Conservation (phyloP, 2,113 vertebrate species). For the Nerophis ophidion region DNA sequence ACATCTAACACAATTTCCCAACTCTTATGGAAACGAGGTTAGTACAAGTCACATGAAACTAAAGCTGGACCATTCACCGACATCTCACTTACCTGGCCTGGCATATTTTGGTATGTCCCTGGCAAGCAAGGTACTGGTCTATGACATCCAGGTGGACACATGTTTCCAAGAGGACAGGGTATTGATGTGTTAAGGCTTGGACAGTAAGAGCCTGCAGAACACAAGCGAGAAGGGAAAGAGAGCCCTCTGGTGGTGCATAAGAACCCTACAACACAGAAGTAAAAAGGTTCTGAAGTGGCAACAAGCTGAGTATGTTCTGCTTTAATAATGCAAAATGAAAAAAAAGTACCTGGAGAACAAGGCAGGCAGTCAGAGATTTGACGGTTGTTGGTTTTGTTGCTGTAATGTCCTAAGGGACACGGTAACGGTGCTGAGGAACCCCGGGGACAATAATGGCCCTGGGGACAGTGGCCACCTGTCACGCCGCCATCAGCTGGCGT, state of each 20-base stretch:
- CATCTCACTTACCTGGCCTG: conserved; percentile 65
- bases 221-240: conserved; percentile 67
- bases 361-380: conserved; percentile 68
- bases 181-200: conserved; percentile 42
- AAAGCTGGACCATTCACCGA: not conserved
- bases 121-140: conserved; percentile 69
- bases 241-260: conserved; percentile 72
- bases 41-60: no score
- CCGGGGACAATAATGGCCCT: conserved; percentile 77
- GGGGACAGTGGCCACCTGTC: conserved; percentile 72
- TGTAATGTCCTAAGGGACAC: conserved; percentile 75
- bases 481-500: conserved; percentile 62
- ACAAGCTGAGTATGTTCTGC: not conserved
- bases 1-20: no score
- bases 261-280: conserved; percentile 53
- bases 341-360: conserved; percentile 72
- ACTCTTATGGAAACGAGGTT: no score
- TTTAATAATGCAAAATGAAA: not conserved
- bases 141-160: conserved; percentile 78
- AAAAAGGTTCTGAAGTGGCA: no score
- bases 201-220: conserved; percentile 69
- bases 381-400: conserved; percentile 69
- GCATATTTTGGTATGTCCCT: conserved; percentile 79
- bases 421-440: conserved; percentile 69
- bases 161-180: conserved; percentile 76